These are phyloP conservation scores for Drosophila borborema DNA, from an alignment of 2,888 invertebrate species.

Conservation along the genomic window DNA sequence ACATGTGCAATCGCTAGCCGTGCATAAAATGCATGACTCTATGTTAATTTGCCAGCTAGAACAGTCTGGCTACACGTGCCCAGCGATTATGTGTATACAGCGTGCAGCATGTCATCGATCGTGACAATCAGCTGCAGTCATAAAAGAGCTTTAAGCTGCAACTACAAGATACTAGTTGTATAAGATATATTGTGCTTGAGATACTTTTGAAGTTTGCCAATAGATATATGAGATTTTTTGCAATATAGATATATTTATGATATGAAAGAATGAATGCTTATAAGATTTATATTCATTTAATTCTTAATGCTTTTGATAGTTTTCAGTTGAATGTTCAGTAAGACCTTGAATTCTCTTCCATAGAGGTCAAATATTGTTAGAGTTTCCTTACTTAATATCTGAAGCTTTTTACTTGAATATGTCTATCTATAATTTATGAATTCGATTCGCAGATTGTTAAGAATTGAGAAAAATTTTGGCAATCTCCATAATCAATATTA, in stretches of 20 bases:
- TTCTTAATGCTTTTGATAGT: no score
- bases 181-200: background rate
- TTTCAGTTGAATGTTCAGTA: no score
- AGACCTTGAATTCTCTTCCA: no score
- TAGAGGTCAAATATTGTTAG: no score
- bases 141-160: background rate
- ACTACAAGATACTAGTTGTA: background rate
- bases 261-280: no score
- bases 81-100: slow-evolving; percentile 6
- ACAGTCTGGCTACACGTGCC: slow-evolving; percentile 14
- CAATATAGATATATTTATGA: background rate
- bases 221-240: background rate
- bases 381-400: no score
- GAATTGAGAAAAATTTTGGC: no score
- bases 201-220: background rate
- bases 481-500: no score
- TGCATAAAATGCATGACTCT: slow-evolving; percentile 53
- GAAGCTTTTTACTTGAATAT: no score
- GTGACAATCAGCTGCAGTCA: slow-evolving; percentile 14
- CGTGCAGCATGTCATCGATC: slow-evolving; percentile 17
- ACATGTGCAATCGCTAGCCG: slow-evolving; percentile 67
- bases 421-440: no score
- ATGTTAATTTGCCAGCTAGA: slow-evolving; percentile 22
- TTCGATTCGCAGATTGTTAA: no score
- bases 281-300: no score